phyloP scores from a whole-genome alignment of 1,140 invertebrate genomes.

The Drosophila navojoa region DNA sequence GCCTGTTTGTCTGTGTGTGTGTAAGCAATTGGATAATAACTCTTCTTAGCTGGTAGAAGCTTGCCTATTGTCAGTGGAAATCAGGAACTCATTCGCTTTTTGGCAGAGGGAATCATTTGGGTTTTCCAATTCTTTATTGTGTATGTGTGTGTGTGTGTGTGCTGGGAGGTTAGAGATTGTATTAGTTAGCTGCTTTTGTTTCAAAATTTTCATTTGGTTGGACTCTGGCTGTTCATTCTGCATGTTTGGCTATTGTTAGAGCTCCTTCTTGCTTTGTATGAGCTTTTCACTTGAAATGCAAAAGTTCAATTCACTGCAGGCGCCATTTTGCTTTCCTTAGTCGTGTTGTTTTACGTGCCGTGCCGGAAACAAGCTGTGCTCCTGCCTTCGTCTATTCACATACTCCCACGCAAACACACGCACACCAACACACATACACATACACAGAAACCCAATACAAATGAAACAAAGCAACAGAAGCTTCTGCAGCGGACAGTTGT shows the following conservation, averaged over 20 bases:
- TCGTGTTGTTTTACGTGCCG: slow-evolving; percentile 59
- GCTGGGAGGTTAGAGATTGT: slow-evolving; percentile 7
- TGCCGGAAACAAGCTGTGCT: slow-evolving; percentile 66
- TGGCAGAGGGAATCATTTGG: not conserved
- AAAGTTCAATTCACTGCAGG: slow-evolving; percentile 77
- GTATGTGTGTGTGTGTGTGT: not conserved
- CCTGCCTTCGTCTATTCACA: slow-evolving; percentile 25
- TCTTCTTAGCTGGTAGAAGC: not conserved
- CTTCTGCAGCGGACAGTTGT: slow-evolving; percentile 72
- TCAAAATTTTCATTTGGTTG: slow-evolving; percentile 51
- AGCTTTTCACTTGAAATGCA: slow-evolving; percentile 71
- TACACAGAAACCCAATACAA: slow-evolving; percentile 22
- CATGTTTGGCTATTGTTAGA: slow-evolving; percentile 35
- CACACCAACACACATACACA: slow-evolving; percentile 25
- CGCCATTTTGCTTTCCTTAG: slow-evolving; percentile 69
- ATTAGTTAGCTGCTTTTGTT: slow-evolving; percentile 61
- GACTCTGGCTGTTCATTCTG: slow-evolving; percentile 13
- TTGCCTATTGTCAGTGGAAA: slow-evolving; percentile 10
- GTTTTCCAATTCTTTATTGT: not conserved
- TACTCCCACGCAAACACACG: slow-evolving; percentile 20
- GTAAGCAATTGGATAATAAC: slow-evolving; percentile 3
- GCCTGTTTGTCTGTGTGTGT: not conserved
- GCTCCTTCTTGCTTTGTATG: slow-evolving; percentile 48
- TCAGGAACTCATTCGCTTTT: slow-evolving; percentile 13
- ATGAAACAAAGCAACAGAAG: slow-evolving; percentile 69